Evolutionary conservation across 2,797 vertebrate genomes (phyloP).

Genomic region (Melanotaenia trifasciata): DNA sequence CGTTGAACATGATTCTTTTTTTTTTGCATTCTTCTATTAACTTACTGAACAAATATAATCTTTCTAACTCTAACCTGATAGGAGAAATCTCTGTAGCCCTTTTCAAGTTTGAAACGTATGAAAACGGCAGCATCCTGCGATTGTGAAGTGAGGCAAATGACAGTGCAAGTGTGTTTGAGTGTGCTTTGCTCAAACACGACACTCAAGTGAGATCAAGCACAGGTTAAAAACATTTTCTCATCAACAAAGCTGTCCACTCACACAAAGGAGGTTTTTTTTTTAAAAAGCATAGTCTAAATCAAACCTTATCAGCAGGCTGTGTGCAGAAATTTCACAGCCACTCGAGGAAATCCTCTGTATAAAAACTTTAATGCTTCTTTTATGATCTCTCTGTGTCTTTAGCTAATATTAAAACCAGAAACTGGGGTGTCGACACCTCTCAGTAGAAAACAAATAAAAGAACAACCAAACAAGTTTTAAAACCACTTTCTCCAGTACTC

Average conservation of each 20-base stretch:
- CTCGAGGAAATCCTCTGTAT: slow-evolving; percentile 71
- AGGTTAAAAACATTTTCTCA: slow-evolving; percentile 70
- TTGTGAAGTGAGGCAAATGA: slow-evolving; percentile 64
- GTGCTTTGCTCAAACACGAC: slow-evolving; percentile 51
- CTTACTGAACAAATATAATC: slow-evolving; percentile 36
- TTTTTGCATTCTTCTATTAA: slow-evolving; percentile 16
- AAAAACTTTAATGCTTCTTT: slow-evolving; percentile 70
- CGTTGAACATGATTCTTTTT: slow-evolving; percentile 27
- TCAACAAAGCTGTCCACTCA: slow-evolving; percentile 66
- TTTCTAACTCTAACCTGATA: slow-evolving; percentile 38
- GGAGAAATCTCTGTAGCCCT: slow-evolving; percentile 71
- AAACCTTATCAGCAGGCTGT: slow-evolving; percentile 64
- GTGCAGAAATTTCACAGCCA: slow-evolving; percentile 69
- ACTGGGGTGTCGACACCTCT: slow-evolving; percentile 79
- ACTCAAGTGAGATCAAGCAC: slow-evolving; percentile 58
- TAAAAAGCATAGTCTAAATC: slow-evolving; percentile 73
- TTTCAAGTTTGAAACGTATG: slow-evolving; percentile 63
- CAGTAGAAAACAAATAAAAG: slow-evolving; percentile 79
- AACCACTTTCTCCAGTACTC: slow-evolving; percentile 61
- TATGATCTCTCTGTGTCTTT: slow-evolving; percentile 57
- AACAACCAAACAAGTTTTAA: slow-evolving; percentile 77
- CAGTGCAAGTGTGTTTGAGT: slow-evolving; percentile 70
- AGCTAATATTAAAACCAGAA: slow-evolving; percentile 76
- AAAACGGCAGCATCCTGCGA: slow-evolving; percentile 28
- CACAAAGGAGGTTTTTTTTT: slow-evolving; percentile 35